Evolutionary conservation across 1,140 invertebrate species (phyloP).

Genomic region (Drosophila pseudoobscura): DNA sequence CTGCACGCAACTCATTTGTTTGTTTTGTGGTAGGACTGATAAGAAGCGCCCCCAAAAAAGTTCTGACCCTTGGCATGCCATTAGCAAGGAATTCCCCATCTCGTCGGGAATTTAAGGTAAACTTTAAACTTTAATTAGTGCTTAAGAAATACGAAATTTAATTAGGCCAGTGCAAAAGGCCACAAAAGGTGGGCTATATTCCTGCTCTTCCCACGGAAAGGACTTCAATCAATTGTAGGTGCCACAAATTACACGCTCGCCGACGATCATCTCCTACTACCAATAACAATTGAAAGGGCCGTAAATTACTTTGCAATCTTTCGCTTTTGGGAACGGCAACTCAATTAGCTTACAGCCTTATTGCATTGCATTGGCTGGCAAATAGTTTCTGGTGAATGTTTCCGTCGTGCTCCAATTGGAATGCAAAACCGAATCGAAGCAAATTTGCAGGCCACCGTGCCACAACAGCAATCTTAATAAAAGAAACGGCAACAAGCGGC

Average conservation of each 20-base stretch:
- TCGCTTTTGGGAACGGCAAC: conserved; percentile 49
- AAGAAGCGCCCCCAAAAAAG: conserved; percentile 27
- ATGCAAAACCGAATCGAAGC: conserved; percentile 73
- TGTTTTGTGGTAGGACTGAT: conserved; percentile 50
- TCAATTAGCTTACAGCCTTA: conserved; percentile 59
- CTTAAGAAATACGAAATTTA: not conserved
- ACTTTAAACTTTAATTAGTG: conserved; percentile 18
- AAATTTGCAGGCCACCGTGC: conserved; percentile 66
- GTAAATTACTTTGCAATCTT: not conserved
- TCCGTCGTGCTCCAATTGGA: conserved; percentile 78
- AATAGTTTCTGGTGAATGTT: conserved; percentile 64
- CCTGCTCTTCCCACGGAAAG: too few relatives aligned
- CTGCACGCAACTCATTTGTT: conserved; percentile 73
- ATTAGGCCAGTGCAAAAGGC: not conserved
- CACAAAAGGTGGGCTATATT: too few relatives aligned
- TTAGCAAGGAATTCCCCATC: conserved; percentile 24
- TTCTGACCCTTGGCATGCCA: conserved; percentile 38
- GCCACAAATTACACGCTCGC: too few relatives aligned
- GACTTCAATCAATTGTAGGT: too few relatives aligned
- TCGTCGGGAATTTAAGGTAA: conserved; percentile 1
- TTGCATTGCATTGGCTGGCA: conserved; percentile 40
- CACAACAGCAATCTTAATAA: conserved; percentile 37
- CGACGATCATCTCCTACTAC: too few relatives aligned
- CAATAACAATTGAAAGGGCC: too few relatives aligned
- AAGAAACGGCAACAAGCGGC: conserved; percentile 20